Evolutionary conservation across 1,140 invertebrate species (phyloP).

Genomic region (Macrocentrus cingulum): DNA sequence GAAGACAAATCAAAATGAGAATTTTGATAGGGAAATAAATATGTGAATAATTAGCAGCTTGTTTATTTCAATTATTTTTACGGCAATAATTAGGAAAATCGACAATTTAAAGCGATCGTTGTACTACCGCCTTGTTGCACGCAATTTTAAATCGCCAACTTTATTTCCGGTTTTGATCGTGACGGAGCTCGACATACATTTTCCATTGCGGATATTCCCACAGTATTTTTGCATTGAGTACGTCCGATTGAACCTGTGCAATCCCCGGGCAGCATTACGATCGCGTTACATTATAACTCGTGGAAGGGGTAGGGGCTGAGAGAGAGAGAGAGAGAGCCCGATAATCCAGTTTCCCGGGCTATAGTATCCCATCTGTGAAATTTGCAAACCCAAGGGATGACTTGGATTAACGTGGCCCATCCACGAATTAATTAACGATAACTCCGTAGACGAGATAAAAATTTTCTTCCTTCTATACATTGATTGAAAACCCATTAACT

Average conservation of each 20-base stretch:
- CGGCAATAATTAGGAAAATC: too few relatives aligned
- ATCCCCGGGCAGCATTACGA: slow-evolving; percentile 24
- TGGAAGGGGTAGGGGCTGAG: neutral
- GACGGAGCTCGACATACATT: neutral
- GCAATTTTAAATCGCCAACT: slow-evolving; percentile 10
- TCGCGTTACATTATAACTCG: slow-evolving; percentile 26
- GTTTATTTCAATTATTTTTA: slow-evolving; percentile 8
- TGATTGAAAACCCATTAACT: neutral
- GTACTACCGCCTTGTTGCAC: slow-evolving; percentile 3
- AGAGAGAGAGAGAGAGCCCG: slow-evolving; percentile 5
- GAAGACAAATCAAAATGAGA: neutral
- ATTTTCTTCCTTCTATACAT: neutral
- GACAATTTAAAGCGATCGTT: slow-evolving; percentile 1
- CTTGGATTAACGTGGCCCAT: slow-evolving; percentile 8
- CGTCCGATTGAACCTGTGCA: slow-evolving; percentile 14
- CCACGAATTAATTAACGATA: slow-evolving; percentile 11
- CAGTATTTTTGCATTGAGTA: slow-evolving; percentile 23
- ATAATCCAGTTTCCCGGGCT: slow-evolving; percentile 25
- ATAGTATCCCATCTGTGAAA: slow-evolving; percentile 11
- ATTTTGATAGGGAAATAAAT: neutral
- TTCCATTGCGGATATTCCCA: neutral
- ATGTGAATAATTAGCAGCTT: neutral
- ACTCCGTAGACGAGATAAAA: neutral
- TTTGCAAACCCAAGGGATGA: slow-evolving; percentile 5
- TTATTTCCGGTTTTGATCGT: slow-evolving; percentile 12